Evolutionary conservation across 2,888 invertebrate species (phyloP).

Genomic region (Anticlea derivata): DNA sequence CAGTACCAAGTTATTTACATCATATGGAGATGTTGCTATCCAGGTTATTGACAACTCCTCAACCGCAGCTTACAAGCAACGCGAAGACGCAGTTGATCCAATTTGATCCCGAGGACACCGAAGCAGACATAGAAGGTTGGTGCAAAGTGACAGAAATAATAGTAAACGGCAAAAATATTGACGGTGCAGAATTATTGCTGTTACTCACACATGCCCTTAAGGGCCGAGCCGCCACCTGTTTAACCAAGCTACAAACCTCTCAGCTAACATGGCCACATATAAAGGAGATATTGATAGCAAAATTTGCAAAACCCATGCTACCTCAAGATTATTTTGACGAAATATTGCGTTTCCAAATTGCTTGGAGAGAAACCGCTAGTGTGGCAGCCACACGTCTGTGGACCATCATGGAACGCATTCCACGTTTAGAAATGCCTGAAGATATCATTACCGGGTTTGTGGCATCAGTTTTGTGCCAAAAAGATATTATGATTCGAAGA

Average conservation of each 20-base stretch:
- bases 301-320: constrained; percentile 35
- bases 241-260: constrained; percentile 29
- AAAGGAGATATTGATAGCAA: constrained; percentile 36
- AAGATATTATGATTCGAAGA: too few relatives aligned
- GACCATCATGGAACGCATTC: constrained; percentile 22
- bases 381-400: constrained; percentile 33
- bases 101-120: background rate
- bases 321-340: constrained; percentile 40
- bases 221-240: constrained; percentile 31
- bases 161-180: background rate
- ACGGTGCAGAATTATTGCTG: constrained; percentile 36
- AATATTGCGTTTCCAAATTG: constrained; percentile 33
- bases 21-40: too few relatives aligned
- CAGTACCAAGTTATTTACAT: too few relatives aligned
- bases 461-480: too few relatives aligned
- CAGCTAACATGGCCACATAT: constrained; percentile 31
- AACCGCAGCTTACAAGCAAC: too few relatives aligned
- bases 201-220: constrained; percentile 27
- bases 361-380: constrained; percentile 24
- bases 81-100: too few relatives aligned
- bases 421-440: background rate
- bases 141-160: background rate
- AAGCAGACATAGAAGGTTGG: background rate
- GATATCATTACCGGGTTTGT: background rate
- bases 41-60: too few relatives aligned